Evolutionary conservation across 2,113 vertebrate genomes (phyloP).

Genomic region (Misgurnus anguillicaudatus): DNA sequence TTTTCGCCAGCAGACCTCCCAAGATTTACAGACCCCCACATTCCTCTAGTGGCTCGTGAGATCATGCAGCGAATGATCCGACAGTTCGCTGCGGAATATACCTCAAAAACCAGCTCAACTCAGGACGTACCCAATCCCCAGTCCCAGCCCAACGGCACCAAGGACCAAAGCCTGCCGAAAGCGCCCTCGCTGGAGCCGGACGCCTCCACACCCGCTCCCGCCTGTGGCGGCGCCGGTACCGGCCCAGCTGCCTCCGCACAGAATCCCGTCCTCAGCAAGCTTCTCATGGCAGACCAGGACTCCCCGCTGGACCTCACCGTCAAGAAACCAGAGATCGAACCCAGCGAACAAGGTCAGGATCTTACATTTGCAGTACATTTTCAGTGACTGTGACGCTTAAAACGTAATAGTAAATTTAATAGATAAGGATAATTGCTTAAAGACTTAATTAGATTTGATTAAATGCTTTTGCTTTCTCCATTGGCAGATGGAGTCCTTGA

Average conservation of each 20-base stretch:
- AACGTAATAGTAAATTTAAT: not conserved
- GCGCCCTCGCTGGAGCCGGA: slow-evolving; percentile 80
- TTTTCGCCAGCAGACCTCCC: slow-evolving; percentile 83
- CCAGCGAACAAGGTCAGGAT: slow-evolving; percentile 87
- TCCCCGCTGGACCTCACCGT: slow-evolving; percentile 97
- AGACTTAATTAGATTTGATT: not conserved
- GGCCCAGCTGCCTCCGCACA: slow-evolving; percentile 84
- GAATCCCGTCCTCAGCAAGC: slow-evolving; percentile 98
- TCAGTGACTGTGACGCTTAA: not conserved
- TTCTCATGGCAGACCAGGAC: slow-evolving; percentile 99
- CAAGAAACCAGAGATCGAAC: slow-evolving; percentile 87
- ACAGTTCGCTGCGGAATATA: slow-evolving; percentile 99
- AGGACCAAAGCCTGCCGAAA: slow-evolving; percentile 99
- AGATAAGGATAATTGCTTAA: no score
- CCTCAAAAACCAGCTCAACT: slow-evolving; percentile 99
- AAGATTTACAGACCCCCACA: slow-evolving; percentile 94
- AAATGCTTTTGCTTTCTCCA: slow-evolving; percentile 2
- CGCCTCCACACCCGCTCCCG: slow-evolving; percentile 48
- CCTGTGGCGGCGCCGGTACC: slow-evolving; percentile 62
- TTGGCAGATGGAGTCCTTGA: slow-evolving; percentile 93
- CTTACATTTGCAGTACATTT: not conserved
- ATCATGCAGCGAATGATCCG: slow-evolving; percentile 99
- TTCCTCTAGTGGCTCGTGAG: slow-evolving; percentile 98
- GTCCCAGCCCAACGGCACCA: slow-evolving; percentile 96
- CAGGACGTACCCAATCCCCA: slow-evolving; percentile 96